Evolutionary conservation across 2,797 vertebrate species (phyloP), one percentile per base, ranked within the genome.

Genomic region (Acomys russatus): DNA sequence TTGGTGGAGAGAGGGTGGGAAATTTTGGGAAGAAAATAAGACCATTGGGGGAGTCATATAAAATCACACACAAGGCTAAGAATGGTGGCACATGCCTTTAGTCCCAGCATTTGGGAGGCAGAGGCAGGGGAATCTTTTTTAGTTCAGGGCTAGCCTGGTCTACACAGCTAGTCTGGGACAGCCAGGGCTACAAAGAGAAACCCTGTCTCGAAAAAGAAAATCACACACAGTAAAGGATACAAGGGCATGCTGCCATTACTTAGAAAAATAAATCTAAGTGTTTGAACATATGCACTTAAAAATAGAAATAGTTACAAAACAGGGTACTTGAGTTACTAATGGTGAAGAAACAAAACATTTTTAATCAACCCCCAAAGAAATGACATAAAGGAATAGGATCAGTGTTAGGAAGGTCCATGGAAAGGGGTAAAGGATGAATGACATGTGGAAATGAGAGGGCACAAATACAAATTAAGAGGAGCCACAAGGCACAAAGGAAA

Each of bases 191-290:
- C n/a, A n/a, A n/a, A n/a, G n/a, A n/a, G n/a, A n/a, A n/a, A n/a
- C n/a, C n/a, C n/a, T n/a, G n/a, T n/a, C n/a, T n/a, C n/a, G n/a
- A n/a, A n/a, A n/a, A n/a, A n/a, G n/a, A 35, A 77, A 71, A 88
- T 73, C 64, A 77, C 54, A 56, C 54, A 56, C 54, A 56, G 9
- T 12, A 23, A 61, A 91, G 74, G 44, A 6, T 20, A 1, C 54
- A 88, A 3, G 1, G 23, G 59, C 4, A 49, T n/a, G 18, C 1
- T 22, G 6, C 4, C 59, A 92, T 78, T 44, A 44, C 44, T 77
- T 51, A 83, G 35, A 95, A 76, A 87, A 28, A 49, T 3, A 93
- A 82, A 70, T 54, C 59, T 20, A 93, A 84, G 92, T 77, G 64
- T 56, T 70, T 70, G 64, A 44, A 56, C 28, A 76, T n/a, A 35